These are phyloP conservation scores for Turritopsis rubra DNA, from an alignment of 30 jellyfish, hydroid and myxozoan genomes.

Conservation along the genomic window DNA sequence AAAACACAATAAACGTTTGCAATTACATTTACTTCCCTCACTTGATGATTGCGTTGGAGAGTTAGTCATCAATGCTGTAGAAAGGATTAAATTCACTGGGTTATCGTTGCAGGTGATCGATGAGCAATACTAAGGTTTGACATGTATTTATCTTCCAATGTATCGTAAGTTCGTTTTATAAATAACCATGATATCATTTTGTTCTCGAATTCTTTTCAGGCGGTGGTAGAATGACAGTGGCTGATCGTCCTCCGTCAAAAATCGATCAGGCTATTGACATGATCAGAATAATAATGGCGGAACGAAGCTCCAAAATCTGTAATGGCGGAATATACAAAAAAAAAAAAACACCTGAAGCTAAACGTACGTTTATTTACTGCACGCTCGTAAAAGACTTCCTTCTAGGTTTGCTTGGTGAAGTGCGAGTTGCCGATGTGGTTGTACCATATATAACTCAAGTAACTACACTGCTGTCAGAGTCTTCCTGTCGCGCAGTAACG, in stretches of 20 bases:
- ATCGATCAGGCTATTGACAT: not conserved
- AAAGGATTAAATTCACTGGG: not conserved
- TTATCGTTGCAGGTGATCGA: not conserved
- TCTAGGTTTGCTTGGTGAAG: not conserved
- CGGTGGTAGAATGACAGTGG: not conserved
- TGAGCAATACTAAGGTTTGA: no score
- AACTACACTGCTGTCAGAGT: not conserved
- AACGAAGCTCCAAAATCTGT: not conserved
- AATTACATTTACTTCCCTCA: not conserved
- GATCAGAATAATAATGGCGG: not conserved
- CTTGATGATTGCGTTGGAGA: not conserved
- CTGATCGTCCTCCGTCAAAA: not conserved
- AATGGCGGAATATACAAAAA: no score
- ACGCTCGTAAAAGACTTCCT: not conserved
- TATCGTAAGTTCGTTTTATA: not conserved
- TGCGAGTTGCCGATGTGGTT: not conserved
- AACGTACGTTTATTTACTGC: not conserved
- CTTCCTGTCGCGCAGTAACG: not conserved
- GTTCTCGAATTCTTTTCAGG: not conserved
- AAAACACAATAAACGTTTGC: not conserved
- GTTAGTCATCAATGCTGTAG: not conserved
- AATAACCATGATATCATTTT: not conserved
- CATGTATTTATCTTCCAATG: no score
- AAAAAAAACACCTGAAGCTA: not conserved
- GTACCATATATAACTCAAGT: not conserved